phyloP scores from a whole-genome alignment of 2,888 invertebrate species.

The Ctena decussata region DNA sequence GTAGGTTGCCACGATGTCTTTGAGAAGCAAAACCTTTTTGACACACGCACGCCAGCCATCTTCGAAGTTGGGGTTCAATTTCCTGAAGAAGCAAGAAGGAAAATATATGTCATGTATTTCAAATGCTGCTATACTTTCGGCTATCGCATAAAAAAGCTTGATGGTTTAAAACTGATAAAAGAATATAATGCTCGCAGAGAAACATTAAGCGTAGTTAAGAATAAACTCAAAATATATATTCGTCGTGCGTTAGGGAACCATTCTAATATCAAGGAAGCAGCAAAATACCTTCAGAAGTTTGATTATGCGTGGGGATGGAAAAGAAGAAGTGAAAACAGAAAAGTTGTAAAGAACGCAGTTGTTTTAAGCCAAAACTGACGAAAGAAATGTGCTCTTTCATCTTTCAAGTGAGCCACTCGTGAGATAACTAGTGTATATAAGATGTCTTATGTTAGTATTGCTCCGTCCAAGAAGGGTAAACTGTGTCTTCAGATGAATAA shows the following conservation, averaged over 20 bases:
- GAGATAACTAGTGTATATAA: too few species aligned
- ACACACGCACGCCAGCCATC: slow-evolving; percentile 42
- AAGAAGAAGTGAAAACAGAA: too few species aligned
- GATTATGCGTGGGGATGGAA: too few species aligned
- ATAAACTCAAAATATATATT: slow-evolving; percentile 60
- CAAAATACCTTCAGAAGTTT: too few species aligned
- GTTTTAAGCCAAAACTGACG: too few species aligned
- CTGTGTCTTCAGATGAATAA: too few species aligned
- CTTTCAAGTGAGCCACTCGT: too few species aligned
- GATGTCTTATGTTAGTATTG: too few species aligned
- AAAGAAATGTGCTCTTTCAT: too few species aligned
- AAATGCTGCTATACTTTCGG: neutral
- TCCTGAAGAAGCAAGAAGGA: slow-evolving; percentile 45
- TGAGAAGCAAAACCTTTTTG: neutral
- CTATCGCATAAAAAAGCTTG: neutral
- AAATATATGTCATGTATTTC: slow-evolving; percentile 66
- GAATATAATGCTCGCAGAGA: slow-evolving; percentile 45
- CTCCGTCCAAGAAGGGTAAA: too few species aligned
- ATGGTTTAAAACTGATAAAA: slow-evolving; percentile 29
- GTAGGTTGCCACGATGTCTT: neutral
- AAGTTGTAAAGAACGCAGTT: too few species aligned
- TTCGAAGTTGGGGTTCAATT: slow-evolving; percentile 69
- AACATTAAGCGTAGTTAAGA: slow-evolving; percentile 48
- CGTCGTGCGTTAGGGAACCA: slow-evolving; percentile 50
- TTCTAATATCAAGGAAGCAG: neutral